Base-by-base conservation (phyloP, 1,140 invertebrate genomes). In the Lucilia cuprina region DNA sequence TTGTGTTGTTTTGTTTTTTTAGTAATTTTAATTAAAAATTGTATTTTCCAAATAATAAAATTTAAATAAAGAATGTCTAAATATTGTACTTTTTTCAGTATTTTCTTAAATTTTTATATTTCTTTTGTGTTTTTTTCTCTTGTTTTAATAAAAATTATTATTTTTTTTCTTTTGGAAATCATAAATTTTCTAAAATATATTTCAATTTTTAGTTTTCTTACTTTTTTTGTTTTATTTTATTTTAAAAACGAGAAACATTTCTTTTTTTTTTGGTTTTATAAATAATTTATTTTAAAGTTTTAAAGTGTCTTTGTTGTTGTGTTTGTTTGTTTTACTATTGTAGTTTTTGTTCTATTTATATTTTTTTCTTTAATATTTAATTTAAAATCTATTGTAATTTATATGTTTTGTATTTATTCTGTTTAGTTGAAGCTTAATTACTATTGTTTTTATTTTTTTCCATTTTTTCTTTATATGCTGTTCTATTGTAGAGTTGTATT, bases 191-290 rank as follows among this genome's bases (percentile, higher is more conserved):
- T 70, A 70, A 70, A 70, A 70, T 21, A 70, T 70, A 70, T 70
- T 70, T 60, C 14, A 60, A 60, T 60, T 50, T 60, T 82, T 14
- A 55, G 5, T 60, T 35, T 82, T 60, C 55, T 30, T 35, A 41
- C 10, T 41, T 30, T 2, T 74, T n/a, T 82, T 82, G 25, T 82
- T 82, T n/a, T 55, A 60, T 30, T 82, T 55, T 82, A 34, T 70
- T 65, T 83, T 70, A 83, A 83, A 83, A 70, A 83, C 82, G 65
- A 70, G 50, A 70, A 83, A 83, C 50, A 70, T 70, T 83, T 35
- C 21, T 41, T 35, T 55, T n/a, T 30, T 30, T 30, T 83, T 65
- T 35, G 17, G 10, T 82, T 14, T 82, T 47, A 41, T 47, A 35
- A 47, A 83, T 83, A 41, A 74, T 35, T 65, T 74, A n/a, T 25